phyloP scores from a whole-genome alignment of 2,888 invertebrate genomes.

The Tyria jacobaeae region DNA sequence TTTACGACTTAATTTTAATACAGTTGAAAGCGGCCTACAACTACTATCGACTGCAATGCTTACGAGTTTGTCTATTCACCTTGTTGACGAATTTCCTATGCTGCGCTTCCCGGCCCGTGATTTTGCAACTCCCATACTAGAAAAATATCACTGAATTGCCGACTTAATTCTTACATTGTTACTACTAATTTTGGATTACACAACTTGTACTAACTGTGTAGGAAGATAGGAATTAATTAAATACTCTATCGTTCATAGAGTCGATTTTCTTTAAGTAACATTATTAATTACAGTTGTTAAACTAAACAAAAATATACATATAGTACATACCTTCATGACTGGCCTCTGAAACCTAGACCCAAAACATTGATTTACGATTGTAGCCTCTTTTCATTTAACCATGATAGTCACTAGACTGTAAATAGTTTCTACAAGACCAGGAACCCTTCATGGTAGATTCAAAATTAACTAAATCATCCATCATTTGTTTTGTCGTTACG shows the following conservation, averaged over 20 bases:
- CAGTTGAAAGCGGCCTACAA: too few species aligned
- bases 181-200: too few species aligned
- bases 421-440: neutral
- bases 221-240: too few species aligned
- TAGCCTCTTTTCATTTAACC: neutral
- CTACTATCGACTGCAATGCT: too few species aligned
- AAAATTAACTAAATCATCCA: too few species aligned
- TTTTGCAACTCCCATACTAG: neutral
- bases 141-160: neutral
- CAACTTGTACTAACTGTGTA: too few species aligned
- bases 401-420: neutral
- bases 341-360: neutral
- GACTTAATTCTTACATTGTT: neutral
- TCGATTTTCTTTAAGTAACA: neutral
- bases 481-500: too few species aligned
- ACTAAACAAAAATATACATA: neutral
- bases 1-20: too few species aligned
- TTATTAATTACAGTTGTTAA: neutral
- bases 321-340: neutral
- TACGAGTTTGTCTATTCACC: too few species aligned
- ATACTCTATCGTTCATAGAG: neutral
- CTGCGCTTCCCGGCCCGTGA: too few species aligned
- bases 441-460: too few species aligned
- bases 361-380: neutral
- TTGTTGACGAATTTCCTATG: too few species aligned